These are phyloP conservation scores for Bombyx huttoni DNA, from an alignment of 2,888 invertebrate genomes.

Conservation along the genomic window DNA sequence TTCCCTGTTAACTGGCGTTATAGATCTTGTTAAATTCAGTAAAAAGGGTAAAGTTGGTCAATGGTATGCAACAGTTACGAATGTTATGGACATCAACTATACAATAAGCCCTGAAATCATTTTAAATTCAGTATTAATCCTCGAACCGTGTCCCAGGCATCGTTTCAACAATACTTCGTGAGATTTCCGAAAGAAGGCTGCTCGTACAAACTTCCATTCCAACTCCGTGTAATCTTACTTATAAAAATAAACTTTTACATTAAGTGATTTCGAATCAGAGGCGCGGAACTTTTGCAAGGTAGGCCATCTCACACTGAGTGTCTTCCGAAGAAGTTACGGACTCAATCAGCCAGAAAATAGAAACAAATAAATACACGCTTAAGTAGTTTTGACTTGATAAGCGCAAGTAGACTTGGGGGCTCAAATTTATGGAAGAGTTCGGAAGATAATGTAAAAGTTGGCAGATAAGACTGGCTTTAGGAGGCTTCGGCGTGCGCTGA, in stretches of 20 bases:
- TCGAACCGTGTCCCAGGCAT: conserved; percentile 44
- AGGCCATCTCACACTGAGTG: conserved; percentile 39
- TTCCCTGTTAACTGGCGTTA: conserved; percentile 17
- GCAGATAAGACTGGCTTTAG: conserved; percentile 56
- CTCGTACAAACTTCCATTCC: conserved; percentile 56
- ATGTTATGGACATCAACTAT: conserved; percentile 39
- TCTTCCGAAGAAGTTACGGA: conserved; percentile 44
- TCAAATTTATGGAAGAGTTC: conserved; percentile 58
- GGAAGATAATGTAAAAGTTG: conserved; percentile 63
- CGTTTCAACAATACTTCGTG: conserved; percentile 58
- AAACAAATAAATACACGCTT: conserved; percentile 66
- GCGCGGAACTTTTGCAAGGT: conserved; percentile 50
- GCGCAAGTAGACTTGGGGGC: conserved; percentile 48
- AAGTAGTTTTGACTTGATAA: conserved; percentile 66
- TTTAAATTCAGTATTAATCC: conserved; percentile 67
- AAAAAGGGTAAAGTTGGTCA: conserved; percentile 28
- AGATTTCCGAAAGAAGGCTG: conserved; percentile 65
- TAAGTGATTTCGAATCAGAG: conserved; percentile 70
- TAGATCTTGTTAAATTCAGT: conserved; percentile 26
- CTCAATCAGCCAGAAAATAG: conserved; percentile 64
- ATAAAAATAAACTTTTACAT: conserved; percentile 75
- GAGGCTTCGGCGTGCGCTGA: conserved; percentile 30
- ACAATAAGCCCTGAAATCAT: conserved; percentile 50
- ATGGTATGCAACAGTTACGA: conserved; percentile 40
- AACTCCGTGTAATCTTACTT: conserved; percentile 72